A percentile compares a stretch with the other conserved stretches of the same genome.
These are phyloP conservation scores for Priocnemis perturbator DNA, from an alignment of 2,888 invertebrate species.

Conservation along the genomic window DNA sequence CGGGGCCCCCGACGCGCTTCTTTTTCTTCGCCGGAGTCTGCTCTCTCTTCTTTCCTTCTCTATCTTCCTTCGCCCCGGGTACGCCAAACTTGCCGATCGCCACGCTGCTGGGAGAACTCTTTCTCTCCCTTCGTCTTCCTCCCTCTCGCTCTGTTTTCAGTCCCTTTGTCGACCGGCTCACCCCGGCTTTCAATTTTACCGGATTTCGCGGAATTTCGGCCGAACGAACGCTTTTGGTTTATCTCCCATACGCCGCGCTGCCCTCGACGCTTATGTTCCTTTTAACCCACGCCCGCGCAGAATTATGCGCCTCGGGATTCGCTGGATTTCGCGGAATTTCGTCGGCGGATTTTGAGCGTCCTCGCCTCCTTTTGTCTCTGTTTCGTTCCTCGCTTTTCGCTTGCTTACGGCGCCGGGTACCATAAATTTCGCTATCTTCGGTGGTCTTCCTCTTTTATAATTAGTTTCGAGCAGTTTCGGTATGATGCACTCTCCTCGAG, in stretches of 20 bases:
- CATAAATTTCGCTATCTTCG: not conserved
- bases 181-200: conserved; percentile 56
- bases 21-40: conserved; percentile 43
- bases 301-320: conserved; percentile 51
- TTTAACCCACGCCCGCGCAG: conserved; percentile 10
- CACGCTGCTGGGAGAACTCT: conserved; percentile 7
- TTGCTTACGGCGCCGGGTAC: not conserved
- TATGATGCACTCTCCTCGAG: too few relatives aligned
- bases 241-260: conserved; percentile 36
- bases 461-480: too few relatives aligned
- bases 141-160: conserved; percentile 1
- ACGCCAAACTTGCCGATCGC: conserved; percentile 4
- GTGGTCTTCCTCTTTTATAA: too few relatives aligned
- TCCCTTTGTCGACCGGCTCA: conserved; percentile 35
- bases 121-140: conserved; percentile 1
- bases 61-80: conserved; percentile 6
- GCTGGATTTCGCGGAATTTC: conserved; percentile 54
- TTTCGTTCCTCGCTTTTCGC: conserved; percentile 6
- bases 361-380: conserved; percentile 15
- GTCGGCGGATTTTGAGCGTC: conserved; percentile 20
- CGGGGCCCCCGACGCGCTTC: conserved; percentile 49
- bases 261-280: conserved; percentile 2
- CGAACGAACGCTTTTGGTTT: conserved; percentile 52
- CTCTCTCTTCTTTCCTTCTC: not conserved
- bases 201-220: conserved; percentile 61